phyloP scores from a whole-genome alignment of 2,113 vertebrate genomes.

The Notarius lentiginosus region DNA sequence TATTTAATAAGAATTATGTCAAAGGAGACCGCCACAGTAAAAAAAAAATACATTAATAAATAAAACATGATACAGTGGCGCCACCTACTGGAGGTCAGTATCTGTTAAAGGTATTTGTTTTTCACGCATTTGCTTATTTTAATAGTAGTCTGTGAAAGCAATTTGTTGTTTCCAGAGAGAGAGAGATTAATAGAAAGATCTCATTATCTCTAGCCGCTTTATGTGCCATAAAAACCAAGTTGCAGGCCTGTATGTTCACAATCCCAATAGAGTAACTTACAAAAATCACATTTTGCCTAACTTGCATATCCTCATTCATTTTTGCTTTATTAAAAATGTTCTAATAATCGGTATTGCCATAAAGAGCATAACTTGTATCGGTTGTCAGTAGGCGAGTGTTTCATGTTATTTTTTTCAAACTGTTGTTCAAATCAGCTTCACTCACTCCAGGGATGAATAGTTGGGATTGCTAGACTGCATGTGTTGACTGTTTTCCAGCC shows the following conservation, averaged over 20 bases:
- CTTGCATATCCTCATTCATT: background rate
- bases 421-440: background rate
- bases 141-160: background rate
- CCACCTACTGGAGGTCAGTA: constrained; percentile 40
- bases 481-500: background rate
- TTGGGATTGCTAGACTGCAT: background rate
- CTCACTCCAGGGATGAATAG: background rate
- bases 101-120: background rate
- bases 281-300: background rate
- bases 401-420: background rate
- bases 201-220: too few species aligned
- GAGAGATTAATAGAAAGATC: too few species aligned
- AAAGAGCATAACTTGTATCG: background rate
- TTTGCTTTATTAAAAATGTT: background rate
- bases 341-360: background rate
- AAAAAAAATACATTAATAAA: background rate
- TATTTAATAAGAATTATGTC: background rate
- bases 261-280: background rate
- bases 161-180: background rate
- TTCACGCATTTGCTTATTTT: background rate
- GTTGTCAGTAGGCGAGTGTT: background rate
- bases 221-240: too few species aligned
- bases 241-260: too few species aligned
- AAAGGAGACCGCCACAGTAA: background rate
- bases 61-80: constrained; percentile 36